These are phyloP conservation scores for Scylla paramamosain DNA, from an alignment of 1,140 invertebrate species.

Conservation along the genomic window DNA sequence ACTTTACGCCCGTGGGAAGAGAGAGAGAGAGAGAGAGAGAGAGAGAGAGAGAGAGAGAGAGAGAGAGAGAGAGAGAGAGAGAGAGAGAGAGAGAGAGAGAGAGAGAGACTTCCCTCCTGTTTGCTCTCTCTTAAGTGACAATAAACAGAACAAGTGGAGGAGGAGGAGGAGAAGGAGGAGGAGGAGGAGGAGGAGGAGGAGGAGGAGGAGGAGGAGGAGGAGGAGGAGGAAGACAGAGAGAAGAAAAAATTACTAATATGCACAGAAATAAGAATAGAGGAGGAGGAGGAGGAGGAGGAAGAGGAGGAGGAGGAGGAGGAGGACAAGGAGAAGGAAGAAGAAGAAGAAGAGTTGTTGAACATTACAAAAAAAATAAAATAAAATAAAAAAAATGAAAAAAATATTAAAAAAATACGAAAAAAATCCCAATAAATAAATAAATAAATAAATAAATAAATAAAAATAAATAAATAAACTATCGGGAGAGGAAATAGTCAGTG, in stretches of 20 bases:
- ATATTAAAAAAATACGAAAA: not conserved
- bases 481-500: not conserved
- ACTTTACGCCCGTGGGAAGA: not conserved
- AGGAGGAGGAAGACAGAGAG: too few relatives aligned
- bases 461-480: not conserved
- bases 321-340: constrained; percentile 31
- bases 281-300: not conserved
- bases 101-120: not conserved
- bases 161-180: too few relatives aligned
- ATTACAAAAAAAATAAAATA: not conserved
- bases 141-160: not conserved
- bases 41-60: too few relatives aligned
- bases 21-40: too few relatives aligned
- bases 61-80: too few relatives aligned
- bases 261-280: too few relatives aligned
- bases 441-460: not conserved
- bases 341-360: not conserved
- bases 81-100: not conserved
- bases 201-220: too few relatives aligned
- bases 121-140: not conserved
- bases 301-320: constrained; percentile 28
- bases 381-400: not conserved
- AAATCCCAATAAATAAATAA: not conserved
- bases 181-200: too few relatives aligned
- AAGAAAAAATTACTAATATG: too few relatives aligned